Evolutionary conservation across 2,113 vertebrate genomes (phyloP).

Genomic region (Todiramphus chloris): DNA sequence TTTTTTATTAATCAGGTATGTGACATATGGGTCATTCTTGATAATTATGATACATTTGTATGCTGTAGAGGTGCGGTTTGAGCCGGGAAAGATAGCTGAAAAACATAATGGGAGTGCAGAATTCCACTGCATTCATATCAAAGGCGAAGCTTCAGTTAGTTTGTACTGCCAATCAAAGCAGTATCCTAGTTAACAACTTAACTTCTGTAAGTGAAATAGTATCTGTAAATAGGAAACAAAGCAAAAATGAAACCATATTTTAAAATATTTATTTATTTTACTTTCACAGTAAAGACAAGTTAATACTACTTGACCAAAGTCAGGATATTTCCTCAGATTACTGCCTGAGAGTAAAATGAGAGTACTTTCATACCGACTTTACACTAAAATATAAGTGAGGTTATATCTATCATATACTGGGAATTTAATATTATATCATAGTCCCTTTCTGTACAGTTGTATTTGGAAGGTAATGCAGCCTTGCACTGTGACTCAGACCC

Average conservation of each 20-base stretch:
- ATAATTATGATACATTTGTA: background rate
- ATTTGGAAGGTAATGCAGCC: background rate
- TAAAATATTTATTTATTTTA: conserved; percentile 45
- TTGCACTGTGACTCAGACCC: background rate
- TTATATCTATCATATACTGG: background rate
- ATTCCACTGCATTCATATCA: background rate
- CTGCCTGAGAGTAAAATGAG: background rate
- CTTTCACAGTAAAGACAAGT: conserved; percentile 29
- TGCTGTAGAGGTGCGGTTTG: background rate
- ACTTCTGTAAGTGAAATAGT: background rate
- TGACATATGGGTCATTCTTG: background rate
- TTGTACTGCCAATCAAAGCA: background rate
- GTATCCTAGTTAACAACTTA: background rate
- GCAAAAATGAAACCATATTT: conserved; percentile 32
- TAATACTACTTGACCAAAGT: background rate
- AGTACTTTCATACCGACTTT: background rate
- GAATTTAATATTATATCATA: background rate
- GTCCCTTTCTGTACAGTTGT: background rate
- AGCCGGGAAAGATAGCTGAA: background rate
- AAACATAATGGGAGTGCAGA: background rate
- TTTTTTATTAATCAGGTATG: background rate
- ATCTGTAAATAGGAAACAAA: conserved; percentile 11
- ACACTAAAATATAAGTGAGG: background rate
- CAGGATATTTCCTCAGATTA: conserved; percentile 24
- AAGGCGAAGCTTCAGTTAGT: background rate